Evolutionary conservation across 1,140 invertebrate species (phyloP), one percentile per base, ranked within the genome.

Genomic region (Thaumatotibia leucotreta): DNA sequence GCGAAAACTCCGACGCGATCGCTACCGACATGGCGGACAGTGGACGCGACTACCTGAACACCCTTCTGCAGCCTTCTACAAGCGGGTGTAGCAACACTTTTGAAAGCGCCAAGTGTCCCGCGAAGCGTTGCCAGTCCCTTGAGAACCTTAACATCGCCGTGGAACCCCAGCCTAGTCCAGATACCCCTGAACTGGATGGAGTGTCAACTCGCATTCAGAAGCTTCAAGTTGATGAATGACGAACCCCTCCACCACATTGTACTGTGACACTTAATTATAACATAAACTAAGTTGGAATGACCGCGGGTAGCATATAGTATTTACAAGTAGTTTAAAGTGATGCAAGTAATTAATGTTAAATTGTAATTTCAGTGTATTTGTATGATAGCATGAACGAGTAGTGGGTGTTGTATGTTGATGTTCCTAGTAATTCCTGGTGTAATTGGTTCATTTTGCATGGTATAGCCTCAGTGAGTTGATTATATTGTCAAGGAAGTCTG

Each of bases 1-100:
- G 92, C 79, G 93, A 93, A 74, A 93, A 93, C 77, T 92, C 92
- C 4, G 93, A 93, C 68, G 84, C 83, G 11, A 83, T 91, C 24
- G 74, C 67, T 79, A 80, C 76, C 80, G 72, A 92, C 76, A 70
- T 76, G 58, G 80, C 63, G 67, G 86, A 89, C 8, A 73, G 65
- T 31, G 75, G 67, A 23, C 83, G 81, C 74, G 86, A 89, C 27
- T 79, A 78, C 61, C 87, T 86, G 65, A 83, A 77, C 70, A 84
- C 76, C 74, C 76, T 87, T 52, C 65, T 88, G 63, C 86, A 91
- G 63, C 86, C 88, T 9, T 88, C 84, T 4, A 89, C 88, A 1
- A 89, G 86, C 66, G 78, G 77, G n/a, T 79, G 63, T 24, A 76
- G 49, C 82, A 88, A 32, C 70, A 72, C 8, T 50, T 31, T 17